Conservation (phyloP, 2,888 invertebrate species). For the Caenorhabditis sulstoni region DNA sequence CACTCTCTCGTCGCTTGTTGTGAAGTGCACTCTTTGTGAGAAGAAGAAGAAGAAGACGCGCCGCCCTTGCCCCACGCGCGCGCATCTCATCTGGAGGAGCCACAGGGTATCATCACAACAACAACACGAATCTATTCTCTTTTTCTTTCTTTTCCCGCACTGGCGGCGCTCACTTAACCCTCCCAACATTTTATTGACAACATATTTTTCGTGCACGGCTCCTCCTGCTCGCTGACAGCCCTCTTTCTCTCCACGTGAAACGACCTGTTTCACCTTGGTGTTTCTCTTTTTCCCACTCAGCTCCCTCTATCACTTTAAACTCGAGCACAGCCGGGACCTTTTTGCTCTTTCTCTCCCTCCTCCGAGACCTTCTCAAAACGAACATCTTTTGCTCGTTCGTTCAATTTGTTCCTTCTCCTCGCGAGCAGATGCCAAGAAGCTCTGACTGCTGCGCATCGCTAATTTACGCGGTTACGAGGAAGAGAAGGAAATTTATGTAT, state of each 20-base stretch:
- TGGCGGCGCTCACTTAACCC: background rate
- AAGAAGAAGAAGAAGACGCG: slow-evolving; percentile 18
- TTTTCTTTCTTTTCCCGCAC: slow-evolving; percentile 8
- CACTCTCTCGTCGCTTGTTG: slow-evolving; percentile 37
- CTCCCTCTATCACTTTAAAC: slow-evolving; percentile 11
- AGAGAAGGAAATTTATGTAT: slow-evolving; percentile 20
- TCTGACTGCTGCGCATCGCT: slow-evolving; percentile 16
- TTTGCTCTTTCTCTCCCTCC: background rate
- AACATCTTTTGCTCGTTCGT: slow-evolving; percentile 6
- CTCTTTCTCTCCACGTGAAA: slow-evolving; percentile 4
- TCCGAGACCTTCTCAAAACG: background rate
- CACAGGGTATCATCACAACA: slow-evolving; percentile 46
- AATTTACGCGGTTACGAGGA: slow-evolving; percentile 8
- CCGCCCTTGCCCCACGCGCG: slow-evolving; percentile 10
- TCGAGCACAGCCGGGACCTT: background rate
- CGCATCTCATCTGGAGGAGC: slow-evolving; percentile 49
- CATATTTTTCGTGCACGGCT: slow-evolving; percentile 15
- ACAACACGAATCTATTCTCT: background rate
- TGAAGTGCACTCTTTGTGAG: slow-evolving; percentile 30
- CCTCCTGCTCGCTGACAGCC: slow-evolving; percentile 24
- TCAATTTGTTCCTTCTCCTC: slow-evolving; percentile 7
- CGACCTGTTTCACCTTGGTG: slow-evolving; percentile 35
- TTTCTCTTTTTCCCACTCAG: slow-evolving; percentile 29
- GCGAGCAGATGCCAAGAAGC: slow-evolving; percentile 12
- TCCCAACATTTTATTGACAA: slow-evolving; percentile 27